Evolutionary conservation across 2,797 vertebrate species (phyloP).

Genomic region (Moxostoma hubbsi): DNA sequence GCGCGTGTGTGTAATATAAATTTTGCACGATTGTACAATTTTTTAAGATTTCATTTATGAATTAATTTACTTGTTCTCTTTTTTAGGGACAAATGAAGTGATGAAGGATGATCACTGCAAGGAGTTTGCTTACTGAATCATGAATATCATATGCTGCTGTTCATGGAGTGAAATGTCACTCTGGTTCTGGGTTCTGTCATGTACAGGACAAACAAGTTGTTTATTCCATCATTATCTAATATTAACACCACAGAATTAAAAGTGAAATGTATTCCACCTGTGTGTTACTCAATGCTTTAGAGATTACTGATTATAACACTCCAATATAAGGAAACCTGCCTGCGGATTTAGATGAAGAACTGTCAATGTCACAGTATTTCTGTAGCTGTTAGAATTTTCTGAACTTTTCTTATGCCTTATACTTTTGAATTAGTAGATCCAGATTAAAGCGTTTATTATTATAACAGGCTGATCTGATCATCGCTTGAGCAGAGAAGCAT

Average conservation of each 20-base stretch:
- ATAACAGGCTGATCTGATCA: neutral
- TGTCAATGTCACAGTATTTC: slow-evolving; percentile 1
- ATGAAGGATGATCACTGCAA: slow-evolving; percentile 96
- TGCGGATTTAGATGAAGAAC: neutral
- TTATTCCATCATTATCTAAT: neutral
- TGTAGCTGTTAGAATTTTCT: neutral
- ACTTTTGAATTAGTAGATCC: neutral
- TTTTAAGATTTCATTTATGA: too few species aligned
- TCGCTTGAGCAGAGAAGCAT: too few species aligned
- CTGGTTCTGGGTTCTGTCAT: slow-evolving; percentile 5
- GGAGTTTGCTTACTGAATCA: slow-evolving; percentile 83
- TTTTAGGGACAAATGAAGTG: slow-evolving; percentile 92
- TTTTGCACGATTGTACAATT: too few species aligned
- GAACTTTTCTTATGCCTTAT: slow-evolving; percentile 17
- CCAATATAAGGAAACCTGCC: neutral
- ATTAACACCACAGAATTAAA: neutral
- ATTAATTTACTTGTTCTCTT: neutral
- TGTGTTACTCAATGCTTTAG: neutral
- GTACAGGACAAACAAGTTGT: too few species aligned
- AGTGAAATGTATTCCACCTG: neutral
- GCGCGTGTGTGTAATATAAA: too few species aligned
- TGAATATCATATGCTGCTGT: slow-evolving; percentile 55
- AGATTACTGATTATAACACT: slow-evolving; percentile 22
- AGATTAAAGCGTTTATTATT: slow-evolving; percentile 6
- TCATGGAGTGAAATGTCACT: slow-evolving; percentile 3